A percentile compares a stretch with the other conserved stretches of the same genome.
Evolutionary conservation across 1,140 invertebrate genomes (phyloP).

Genomic region (Periplaneta americana): DNA sequence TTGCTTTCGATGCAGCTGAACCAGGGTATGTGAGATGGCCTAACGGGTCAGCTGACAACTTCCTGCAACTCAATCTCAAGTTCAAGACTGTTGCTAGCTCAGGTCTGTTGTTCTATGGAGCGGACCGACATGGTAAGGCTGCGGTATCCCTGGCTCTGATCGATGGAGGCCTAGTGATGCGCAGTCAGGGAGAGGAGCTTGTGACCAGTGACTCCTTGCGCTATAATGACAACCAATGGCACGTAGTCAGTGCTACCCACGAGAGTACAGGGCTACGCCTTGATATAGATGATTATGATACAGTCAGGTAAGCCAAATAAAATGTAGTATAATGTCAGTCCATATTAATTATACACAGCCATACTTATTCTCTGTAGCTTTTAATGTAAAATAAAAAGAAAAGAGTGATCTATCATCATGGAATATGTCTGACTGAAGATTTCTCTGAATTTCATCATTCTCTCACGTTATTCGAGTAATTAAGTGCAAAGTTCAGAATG

Average conservation of each 20-base stretch:
- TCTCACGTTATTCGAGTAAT: too few relatives aligned
- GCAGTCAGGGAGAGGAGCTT: slow-evolving; percentile 57
- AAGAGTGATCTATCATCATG: too few relatives aligned
- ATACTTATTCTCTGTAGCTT: too few relatives aligned
- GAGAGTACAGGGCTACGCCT: slow-evolving; percentile 55
- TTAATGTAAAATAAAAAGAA: too few relatives aligned
- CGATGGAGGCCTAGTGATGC: slow-evolving; percentile 63
- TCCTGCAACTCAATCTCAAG: slow-evolving; percentile 76
- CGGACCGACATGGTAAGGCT: slow-evolving; percentile 54
- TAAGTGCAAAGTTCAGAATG: too few relatives aligned
- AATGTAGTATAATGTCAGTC: too few relatives aligned
- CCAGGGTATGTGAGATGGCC: slow-evolving; percentile 59
- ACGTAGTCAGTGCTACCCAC: slow-evolving; percentile 82
- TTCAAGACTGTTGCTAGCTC: slow-evolving; percentile 77
- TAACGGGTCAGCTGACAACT: slow-evolving; percentile 48
- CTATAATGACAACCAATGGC: slow-evolving; percentile 89
- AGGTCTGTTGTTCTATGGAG: slow-evolving; percentile 72
- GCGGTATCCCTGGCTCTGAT: slow-evolving; percentile 60
- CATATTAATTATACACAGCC: too few relatives aligned
- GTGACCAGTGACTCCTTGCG: slow-evolving; percentile 47
- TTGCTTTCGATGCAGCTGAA: slow-evolving; percentile 49
- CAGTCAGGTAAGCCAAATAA: slow-evolving; percentile 54
- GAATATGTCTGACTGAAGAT: too few relatives aligned
- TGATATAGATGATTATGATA: slow-evolving; percentile 78
- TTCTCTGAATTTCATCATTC: too few relatives aligned